Conservation (phyloP, 2,797 vertebrate species). For the Dryobates pubescens region DNA sequence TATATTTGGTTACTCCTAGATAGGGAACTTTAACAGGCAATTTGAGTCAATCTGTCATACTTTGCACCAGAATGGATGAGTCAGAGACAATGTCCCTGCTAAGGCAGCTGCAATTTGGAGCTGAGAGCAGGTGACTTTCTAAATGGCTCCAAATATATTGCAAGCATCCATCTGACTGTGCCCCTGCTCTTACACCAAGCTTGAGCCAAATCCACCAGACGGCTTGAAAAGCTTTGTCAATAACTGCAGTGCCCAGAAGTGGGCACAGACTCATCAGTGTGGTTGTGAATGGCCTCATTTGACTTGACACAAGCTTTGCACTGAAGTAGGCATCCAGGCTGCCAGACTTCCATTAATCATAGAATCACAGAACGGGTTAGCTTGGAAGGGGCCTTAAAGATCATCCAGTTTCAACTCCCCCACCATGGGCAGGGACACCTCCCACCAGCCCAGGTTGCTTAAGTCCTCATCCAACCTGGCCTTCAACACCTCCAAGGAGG, state of each 20-base stretch:
- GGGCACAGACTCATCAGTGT: rapidly evolving
- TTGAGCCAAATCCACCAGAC: not conserved
- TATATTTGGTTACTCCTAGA: not conserved
- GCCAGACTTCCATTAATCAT: no score
- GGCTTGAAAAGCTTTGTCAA: not conserved
- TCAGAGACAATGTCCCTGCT: not conserved
- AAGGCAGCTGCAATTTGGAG: not conserved
- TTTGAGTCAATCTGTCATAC: constrained; percentile 24
- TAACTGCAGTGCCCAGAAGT: not conserved
- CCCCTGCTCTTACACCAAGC: not conserved
- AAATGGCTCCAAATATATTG: not conserved
- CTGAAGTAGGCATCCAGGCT: not conserved
- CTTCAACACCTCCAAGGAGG: no score
- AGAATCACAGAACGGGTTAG: no score
- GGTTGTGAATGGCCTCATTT: not conserved
- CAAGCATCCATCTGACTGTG: not conserved
- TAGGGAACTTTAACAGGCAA: not conserved
- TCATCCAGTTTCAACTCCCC: no score
- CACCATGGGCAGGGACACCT: no score
- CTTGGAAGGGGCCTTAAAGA: no score
- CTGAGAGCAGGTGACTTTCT: not conserved
- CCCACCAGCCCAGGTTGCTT: no score
- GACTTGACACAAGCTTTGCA: not conserved
- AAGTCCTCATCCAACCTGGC: no score
- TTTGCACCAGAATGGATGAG: not conserved